Evolutionary conservation across 2,113 vertebrate genomes (phyloP).

Genomic region (Cromileptes altivelis): DNA sequence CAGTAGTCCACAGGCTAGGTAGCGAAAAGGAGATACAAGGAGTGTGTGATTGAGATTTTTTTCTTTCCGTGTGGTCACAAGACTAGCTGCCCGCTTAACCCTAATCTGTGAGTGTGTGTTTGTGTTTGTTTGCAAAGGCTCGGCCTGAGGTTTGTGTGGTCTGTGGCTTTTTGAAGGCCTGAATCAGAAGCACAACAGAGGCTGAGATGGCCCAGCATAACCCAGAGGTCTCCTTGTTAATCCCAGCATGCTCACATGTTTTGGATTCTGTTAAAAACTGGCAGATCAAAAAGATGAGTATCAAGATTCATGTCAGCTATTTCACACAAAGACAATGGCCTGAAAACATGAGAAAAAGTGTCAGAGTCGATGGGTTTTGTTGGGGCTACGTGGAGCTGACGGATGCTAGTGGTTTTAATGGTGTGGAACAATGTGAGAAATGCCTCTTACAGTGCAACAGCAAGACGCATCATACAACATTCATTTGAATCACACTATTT

Average conservation of each 20-base stretch:
- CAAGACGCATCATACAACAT: constrained; percentile 56
- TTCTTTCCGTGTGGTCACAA: constrained; percentile 36
- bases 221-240: constrained; percentile 38
- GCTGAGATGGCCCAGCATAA: constrained; percentile 16
- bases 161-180: constrained; percentile 50
- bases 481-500: constrained; percentile 17
- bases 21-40: constrained; percentile 1
- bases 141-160: constrained; percentile 60
- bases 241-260: constrained; percentile 16
- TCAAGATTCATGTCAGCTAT: constrained; percentile 29
- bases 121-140: constrained; percentile 66
- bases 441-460: constrained; percentile 30
- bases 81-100: constrained; percentile 58
- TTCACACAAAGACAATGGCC: constrained; percentile 52
- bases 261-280: constrained; percentile 30
- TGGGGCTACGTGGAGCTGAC: constrained; percentile 45
- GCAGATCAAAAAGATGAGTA: constrained; percentile 44
- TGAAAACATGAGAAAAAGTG: constrained; percentile 52
- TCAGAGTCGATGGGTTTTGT: constrained; percentile 46
- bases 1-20: constrained; percentile 21
- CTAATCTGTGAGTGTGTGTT: constrained; percentile 58
- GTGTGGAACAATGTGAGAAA: constrained; percentile 75
- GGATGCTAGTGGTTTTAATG: constrained; percentile 66
- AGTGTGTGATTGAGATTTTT: constrained; percentile 35
- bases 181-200: constrained; percentile 47